Conservation (phyloP, 1,140 invertebrate genomes). For the Protaetia brevitarsis region DNA sequence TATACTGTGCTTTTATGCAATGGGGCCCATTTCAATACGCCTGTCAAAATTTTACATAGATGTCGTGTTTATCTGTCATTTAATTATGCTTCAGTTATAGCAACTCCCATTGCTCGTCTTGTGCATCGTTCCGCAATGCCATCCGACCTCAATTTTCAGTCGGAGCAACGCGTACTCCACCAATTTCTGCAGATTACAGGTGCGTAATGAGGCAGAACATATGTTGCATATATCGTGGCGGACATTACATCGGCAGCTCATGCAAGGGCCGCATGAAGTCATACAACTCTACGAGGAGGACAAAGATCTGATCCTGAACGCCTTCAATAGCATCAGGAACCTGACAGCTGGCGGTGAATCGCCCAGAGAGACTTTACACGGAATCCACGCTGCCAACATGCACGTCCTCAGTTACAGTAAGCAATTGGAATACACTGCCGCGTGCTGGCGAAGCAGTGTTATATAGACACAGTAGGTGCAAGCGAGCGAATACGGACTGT, state of each 20-base stretch:
- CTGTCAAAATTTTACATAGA: too few species aligned
- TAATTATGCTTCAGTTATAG: too few species aligned
- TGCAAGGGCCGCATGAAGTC: not conserved
- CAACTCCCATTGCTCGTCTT: too few species aligned
- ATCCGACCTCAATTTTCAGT: too few species aligned
- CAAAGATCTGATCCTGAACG: not conserved
- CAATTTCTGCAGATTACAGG: not conserved
- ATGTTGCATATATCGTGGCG: not conserved
- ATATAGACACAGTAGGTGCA: not conserved
- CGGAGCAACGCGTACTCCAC: not conserved
- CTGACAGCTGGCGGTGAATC: not conserved
- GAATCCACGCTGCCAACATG: not conserved
- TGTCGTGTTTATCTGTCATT: too few species aligned
- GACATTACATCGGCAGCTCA: not conserved
- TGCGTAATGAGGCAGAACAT: not conserved
- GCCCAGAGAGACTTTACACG: not conserved
- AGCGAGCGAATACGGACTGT: not conserved
- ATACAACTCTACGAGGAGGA: not conserved
- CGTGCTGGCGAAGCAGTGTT: slow-evolving; percentile 5
- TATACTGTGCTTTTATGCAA: too few species aligned
- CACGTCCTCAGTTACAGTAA: not conserved
- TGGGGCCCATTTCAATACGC: too few species aligned
- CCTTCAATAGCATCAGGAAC: not conserved
- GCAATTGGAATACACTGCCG: not conserved
- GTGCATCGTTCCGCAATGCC: too few species aligned